Conservation (phyloP, 2,888 invertebrate species). For the Arge pagana region DNA sequence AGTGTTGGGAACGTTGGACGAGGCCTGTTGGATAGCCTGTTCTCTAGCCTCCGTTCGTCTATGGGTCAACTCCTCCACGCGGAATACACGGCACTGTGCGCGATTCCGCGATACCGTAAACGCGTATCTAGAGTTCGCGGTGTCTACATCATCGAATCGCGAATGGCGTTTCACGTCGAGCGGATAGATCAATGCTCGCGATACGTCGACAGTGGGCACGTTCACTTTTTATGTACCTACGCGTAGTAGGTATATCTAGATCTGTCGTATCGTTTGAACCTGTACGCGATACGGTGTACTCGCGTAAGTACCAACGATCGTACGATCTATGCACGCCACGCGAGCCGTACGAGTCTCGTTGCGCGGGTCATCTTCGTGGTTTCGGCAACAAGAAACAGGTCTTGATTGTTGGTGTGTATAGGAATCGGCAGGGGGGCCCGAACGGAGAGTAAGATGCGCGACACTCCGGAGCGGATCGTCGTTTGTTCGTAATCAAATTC, state of each 20-base stretch:
- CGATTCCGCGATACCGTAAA: conserved; percentile 34
- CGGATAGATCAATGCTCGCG: conserved; percentile 53
- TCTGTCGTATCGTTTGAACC: too few species aligned
- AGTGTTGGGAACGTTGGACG: too few species aligned
- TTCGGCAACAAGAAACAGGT: conserved; percentile 20
- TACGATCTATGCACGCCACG: not conserved
- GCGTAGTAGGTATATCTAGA: conserved; percentile 36
- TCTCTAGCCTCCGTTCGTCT: too few species aligned
- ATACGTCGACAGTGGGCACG: conserved; percentile 53
- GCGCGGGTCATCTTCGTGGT: not conserved
- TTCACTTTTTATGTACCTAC: conserved; percentile 49
- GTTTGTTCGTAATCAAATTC: conserved; percentile 48
- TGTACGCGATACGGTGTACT: too few species aligned
- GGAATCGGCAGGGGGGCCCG: not conserved
- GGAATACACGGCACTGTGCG: conserved; percentile 11
- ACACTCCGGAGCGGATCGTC: conserved; percentile 17
- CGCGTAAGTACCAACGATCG: not conserved
- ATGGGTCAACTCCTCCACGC: too few species aligned
- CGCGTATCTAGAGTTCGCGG: conserved; percentile 36
- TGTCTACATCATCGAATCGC: conserved; percentile 47
- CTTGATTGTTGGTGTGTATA: conserved; percentile 13
- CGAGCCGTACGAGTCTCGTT: not conserved
- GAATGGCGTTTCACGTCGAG: conserved; percentile 50
- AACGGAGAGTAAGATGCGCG: not conserved
- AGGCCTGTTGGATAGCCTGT: too few species aligned